Percentiles rank a stretch among this genome's conserved stretches.
phyloP scores from a whole-genome alignment of 64 coral and sea anemone species.

The Catalaphyllia jardinei region DNA sequence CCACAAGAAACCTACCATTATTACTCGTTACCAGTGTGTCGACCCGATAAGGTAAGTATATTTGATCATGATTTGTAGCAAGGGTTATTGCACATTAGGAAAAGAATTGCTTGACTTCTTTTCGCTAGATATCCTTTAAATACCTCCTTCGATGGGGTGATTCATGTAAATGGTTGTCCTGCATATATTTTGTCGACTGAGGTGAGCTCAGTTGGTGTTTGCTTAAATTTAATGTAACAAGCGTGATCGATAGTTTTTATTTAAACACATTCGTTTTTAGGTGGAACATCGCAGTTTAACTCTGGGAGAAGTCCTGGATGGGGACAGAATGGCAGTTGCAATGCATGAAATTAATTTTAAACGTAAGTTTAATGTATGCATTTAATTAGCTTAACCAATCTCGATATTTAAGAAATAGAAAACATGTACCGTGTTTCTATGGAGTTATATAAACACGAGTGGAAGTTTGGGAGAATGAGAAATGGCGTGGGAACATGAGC shows the following conservation, averaged over 20 bases:
- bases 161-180: background rate
- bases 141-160: background rate
- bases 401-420: no score
- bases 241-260: background rate
- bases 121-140: background rate
- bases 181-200: no score
- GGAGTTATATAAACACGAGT: no score
- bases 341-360: conserved; percentile 84
- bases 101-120: background rate
- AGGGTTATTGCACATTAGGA: no score
- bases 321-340: conserved; percentile 92
- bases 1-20: conserved; percentile 98
- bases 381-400: no score
- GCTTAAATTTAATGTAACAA: no score
- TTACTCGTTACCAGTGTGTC: conserved; percentile 92
- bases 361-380: conserved; percentile 20
- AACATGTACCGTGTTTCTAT: no score
- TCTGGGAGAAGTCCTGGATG: conserved; percentile 90
- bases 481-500: no score
- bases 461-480: no score
- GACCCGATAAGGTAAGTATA: conserved; percentile 82
- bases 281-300: conserved; percentile 96
- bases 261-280: conserved; percentile 14
- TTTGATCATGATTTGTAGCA: background rate
- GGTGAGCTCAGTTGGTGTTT: no score